Conservation (phyloP, 2,888 invertebrate species). For the Acleris laterana region DNA sequence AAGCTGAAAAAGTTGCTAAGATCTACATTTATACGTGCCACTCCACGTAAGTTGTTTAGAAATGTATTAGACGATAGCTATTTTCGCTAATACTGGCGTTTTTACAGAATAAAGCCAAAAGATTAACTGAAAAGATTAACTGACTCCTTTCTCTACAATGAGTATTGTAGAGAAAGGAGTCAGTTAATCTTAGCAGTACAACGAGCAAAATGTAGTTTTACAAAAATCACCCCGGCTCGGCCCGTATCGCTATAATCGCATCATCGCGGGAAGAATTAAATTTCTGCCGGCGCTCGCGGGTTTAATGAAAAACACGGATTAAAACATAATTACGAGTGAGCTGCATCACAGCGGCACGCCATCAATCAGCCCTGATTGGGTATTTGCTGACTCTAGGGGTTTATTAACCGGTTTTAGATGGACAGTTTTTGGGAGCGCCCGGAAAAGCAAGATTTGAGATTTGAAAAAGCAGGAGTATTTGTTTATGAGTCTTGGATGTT, state of each 20-base stretch:
- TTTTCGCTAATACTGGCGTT: too few species aligned
- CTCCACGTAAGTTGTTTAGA: too few species aligned
- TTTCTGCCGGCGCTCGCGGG: slow-evolving; percentile 28
- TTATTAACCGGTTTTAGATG: slow-evolving; percentile 7
- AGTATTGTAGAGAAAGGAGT: too few species aligned
- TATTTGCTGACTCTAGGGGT: slow-evolving; percentile 8
- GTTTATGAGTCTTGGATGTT: too few species aligned
- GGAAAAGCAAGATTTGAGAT: too few species aligned
- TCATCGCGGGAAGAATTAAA: slow-evolving; percentile 30
- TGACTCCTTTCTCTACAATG: not conserved
- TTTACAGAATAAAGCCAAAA: not conserved
- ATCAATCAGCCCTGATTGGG: slow-evolving; percentile 45
- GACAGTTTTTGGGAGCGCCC: not conserved
- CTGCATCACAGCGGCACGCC: slow-evolving; percentile 40
- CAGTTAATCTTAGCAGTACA: too few species aligned
- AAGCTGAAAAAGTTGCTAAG: too few species aligned
- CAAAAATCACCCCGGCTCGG: not conserved
- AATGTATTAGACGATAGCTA: too few species aligned
- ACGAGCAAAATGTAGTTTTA: slow-evolving; percentile 2
- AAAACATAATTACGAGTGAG: slow-evolving; percentile 42
- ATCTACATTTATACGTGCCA: too few species aligned
- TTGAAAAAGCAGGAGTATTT: too few species aligned
- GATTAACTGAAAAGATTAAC: not conserved
- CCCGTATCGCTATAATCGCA: slow-evolving; percentile 19
- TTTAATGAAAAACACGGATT: slow-evolving; percentile 46